phyloP scores from a whole-genome alignment of 1,140 invertebrate species.

The Hylaeus anthracinus region DNA sequence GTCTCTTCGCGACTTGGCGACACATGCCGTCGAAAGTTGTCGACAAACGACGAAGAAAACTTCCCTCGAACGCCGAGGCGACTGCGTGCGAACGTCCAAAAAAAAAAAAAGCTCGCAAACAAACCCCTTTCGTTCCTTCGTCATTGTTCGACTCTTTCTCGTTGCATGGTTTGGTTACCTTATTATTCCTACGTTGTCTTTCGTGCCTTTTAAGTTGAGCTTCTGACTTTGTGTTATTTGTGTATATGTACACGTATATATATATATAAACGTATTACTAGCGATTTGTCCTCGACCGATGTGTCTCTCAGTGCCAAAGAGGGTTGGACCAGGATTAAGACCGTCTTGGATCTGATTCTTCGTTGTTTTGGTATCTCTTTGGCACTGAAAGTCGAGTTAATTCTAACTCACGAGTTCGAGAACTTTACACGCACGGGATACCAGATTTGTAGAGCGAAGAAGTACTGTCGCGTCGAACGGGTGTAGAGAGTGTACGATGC shows the following conservation, averaged over 20 bases:
- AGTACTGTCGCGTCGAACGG: not conserved
- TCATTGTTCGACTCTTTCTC: conserved; percentile 70
- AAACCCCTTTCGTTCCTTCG: conserved; percentile 25
- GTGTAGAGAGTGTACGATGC: not conserved
- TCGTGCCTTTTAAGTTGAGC: conserved; percentile 79
- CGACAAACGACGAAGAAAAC: conserved; percentile 1
- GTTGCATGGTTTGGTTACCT: conserved; percentile 83
- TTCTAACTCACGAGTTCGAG: conserved; percentile 28
- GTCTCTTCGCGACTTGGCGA: conserved; percentile 18
- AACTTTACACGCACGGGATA: conserved; percentile 21
- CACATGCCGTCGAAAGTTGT: not conserved
- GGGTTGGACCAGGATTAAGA: too few species aligned
- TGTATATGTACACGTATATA: conserved; percentile 54
- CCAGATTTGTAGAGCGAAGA: conserved; percentile 2
- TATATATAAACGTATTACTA: conserved; percentile 39
- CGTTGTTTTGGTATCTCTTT: conserved; percentile 40
- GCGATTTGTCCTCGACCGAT: conserved; percentile 26
- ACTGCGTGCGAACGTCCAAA: conserved; percentile 2
- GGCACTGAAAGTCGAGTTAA: conserved; percentile 53
- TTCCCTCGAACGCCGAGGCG: conserved; percentile 30
- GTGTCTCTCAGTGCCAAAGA: conserved; percentile 56
- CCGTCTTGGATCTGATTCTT: too few species aligned
- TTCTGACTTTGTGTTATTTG: conserved; percentile 73
- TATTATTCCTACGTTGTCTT: conserved; percentile 80
- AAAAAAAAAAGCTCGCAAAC: conserved; percentile 4